Evolutionary conservation across 2,113 vertebrate species (phyloP).

Genomic region (Chrysemys picta): DNA sequence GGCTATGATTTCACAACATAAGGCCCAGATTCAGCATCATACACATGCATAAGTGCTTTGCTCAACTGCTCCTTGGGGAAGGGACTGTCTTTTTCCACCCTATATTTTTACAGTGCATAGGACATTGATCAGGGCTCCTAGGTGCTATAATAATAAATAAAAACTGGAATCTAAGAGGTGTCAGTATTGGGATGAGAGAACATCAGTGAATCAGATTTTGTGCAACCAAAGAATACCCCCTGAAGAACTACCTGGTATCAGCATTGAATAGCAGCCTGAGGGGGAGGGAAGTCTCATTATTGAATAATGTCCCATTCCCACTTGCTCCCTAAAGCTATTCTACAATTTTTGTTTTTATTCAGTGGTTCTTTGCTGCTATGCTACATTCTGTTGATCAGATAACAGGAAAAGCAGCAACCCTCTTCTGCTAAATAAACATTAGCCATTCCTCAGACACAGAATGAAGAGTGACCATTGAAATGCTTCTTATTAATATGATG

Average conservation of each 20-base stretch:
- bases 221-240: slow-evolving; percentile 15
- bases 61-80: not conserved
- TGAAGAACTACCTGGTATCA: not conserved
- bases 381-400: not conserved
- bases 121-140: not conserved
- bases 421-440: slow-evolving; percentile 9
- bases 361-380: not conserved
- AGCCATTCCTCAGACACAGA: not conserved
- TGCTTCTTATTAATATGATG: not conserved
- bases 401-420: not conserved
- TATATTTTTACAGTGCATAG: not conserved
- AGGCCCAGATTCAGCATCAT: not conserved
- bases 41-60: slow-evolving; percentile 26
- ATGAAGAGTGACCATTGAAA: not conserved
- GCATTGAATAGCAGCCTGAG: not conserved
- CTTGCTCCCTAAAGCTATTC: not conserved
- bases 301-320: slow-evolving; percentile 6
- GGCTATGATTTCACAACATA: not conserved
- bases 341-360: not conserved
- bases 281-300: not conserved
- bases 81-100: not conserved
- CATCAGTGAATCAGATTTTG: slow-evolving; percentile 37
- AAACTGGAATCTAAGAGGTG: not conserved
- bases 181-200: not conserved
- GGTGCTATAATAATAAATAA: too few relatives aligned